Evolutionary conservation across 37 sponge, comb jelly and placozoan genomes (phyloP), one percentile per base, ranked within the genome.

Genomic region (Agelas oroides): DNA sequence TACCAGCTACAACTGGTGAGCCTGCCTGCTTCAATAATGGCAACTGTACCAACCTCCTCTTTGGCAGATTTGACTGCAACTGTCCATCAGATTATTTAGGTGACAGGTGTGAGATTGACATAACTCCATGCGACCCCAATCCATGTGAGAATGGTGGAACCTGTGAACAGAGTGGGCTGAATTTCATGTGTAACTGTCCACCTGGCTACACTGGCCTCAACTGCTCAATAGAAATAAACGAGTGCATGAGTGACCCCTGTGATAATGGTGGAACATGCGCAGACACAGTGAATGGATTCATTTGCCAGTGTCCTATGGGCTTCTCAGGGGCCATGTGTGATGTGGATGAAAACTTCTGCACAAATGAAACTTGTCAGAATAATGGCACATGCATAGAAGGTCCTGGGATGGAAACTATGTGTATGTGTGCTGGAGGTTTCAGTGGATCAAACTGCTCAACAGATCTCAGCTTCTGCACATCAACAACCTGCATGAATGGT

Each of bases 401-500:
- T 5, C 13, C 24, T 16, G 28, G 28, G 12, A 64, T 24, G 33
- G 62, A 33, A 19, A 78, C 35, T 40, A 77, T 65, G 17, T 84
- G 85, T 30, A 28, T 19, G 6, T 85, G 86, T 46, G 17, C 86
- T 12, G 38, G 25, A 11, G 75, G 75, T 12, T 85, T 64, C 59
- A 40, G 37, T 20, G 86, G 86, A 28, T 31, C 19, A 23, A 57
- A 5, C 15, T 85, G 86, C 68, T 63, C 68, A 33, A 56, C n/a
- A 1, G 89, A 82, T 54, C 21, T 67, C 31, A 56, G 66, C 34
- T 65, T 79, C 69, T 79, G 80, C 53, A 23, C 1, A 18, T 35
- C 27, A 19, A 35, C 16, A 11, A 53, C 56, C 66, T 71, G 91
- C 64, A 19, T 58, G 53, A 91, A 91, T 86, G 92, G 87, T 64